Base-by-base conservation (phyloP, 2,113 vertebrate genomes). In the Alaudala cheleensis region DNA sequence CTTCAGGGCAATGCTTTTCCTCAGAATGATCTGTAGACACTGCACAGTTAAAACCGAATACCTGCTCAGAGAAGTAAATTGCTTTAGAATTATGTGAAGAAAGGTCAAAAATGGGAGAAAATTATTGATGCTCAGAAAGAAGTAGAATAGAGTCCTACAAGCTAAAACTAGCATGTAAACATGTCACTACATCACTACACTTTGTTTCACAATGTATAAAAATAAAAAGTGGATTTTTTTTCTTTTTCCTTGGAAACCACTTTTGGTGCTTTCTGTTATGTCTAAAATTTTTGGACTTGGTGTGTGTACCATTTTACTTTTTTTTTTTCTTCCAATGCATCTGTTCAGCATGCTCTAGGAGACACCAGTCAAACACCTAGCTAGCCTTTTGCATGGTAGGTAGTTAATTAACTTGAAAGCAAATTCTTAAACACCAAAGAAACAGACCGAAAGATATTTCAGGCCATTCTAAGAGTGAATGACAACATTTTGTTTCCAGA, bases 361-460 rank as follows among this genome's bases (percentile, higher is more conserved):
- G 66, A 90, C 21, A 88, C 26, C 21, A 91, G 45, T 91, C 23
- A 91, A 96, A 87, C 33, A 92, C 39, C 12, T 73, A 28, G 10
- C 28, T 56, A 2, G 1, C 23, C 25, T 81, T 92, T 94, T 83
- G 26, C 51, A 34, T 56, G 20, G 15, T 77, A 65, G 45, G 84
- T 76, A 76, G 42, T 82, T 88, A 93, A 93, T 80, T 80, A 95
- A 73, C 67, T 62, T 73, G 50, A 80, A 70, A 93, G 37, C 3
- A 93, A 88, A 77, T 90, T 65, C 71, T 77, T 70, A 81, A 84
- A 40, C 51, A 84, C 51, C 44, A 84, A 70, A 88, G 66, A 61
- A 88, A 64, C 14, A 53, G 39, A 80, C 26, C 88, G 76, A 86
- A 97, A 84, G 28, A 78, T 56, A 78, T 88, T 88, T 93, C 31